Evolutionary conservation across 2,888 invertebrate genomes (phyloP), one percentile per base, ranked within the genome.

Genomic region (Minunthozetes semirufus): DNA sequence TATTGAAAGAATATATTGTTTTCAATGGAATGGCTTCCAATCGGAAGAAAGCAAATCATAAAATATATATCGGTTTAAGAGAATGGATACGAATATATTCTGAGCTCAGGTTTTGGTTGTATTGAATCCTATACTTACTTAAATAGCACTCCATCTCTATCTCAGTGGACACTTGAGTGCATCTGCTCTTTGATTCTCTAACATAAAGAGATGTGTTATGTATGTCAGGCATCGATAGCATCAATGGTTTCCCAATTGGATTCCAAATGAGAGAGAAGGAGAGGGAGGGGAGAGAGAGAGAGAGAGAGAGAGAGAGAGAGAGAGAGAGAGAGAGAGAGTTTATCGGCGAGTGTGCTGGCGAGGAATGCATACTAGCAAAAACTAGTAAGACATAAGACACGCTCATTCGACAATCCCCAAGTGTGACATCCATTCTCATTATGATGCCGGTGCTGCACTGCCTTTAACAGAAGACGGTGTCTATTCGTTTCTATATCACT

Each of bases 261-360:
- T 66, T 66, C 33, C 61, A 29, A 25, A 63, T n/a, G 19, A 59
- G 11, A 59, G 11, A 25, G 11, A 63, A 29, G 9, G 25, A 56
- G 56, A 27, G 11, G 6, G 22, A 4, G 6, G 22, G 1, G 59
- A 33, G 66, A 38, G 66, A 66, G 66, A 66, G 66, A 66, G 66
- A 66, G 66, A 66, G 66, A 66, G 66, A 66, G 66, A 66, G 66
- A 66, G 66, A 66, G 66, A 66, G 66, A 66, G 66, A 66, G 66
- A 66, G 66, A 66, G 66, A 66, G 66, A 66, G 66, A 66, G 66
- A 66, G 66, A 66, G 66, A 38, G 66, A 29, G 38, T 33, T 33
- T 33, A 33, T 33, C 33, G 33, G 33, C 33, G 33, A 33, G 33
- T 33, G 8, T 33, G 8, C 33, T 8, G 33, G 33, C 33, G 3